Evolutionary conservation across 2,113 vertebrate species (phyloP).

Genomic region (Xenopus laevis): DNA sequence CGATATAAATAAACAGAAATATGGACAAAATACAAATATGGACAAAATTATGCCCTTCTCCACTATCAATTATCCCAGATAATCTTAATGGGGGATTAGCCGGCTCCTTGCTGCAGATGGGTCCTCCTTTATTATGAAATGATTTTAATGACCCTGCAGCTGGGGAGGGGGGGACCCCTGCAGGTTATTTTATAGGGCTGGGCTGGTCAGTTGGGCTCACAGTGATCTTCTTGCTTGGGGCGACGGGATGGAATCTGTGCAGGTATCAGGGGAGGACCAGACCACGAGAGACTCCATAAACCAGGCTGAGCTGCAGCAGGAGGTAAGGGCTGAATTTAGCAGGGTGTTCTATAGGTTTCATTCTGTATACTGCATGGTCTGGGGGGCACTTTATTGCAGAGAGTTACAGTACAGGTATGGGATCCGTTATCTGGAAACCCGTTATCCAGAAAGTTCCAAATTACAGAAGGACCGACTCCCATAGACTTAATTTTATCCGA

Average conservation of each 20-base stretch:
- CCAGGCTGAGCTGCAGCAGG: not conserved
- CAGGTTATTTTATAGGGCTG: conserved; percentile 33
- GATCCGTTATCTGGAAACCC: too few relatives aligned
- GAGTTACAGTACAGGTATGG: too few relatives aligned
- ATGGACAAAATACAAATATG: conserved; percentile 24
- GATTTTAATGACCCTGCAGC: conserved; percentile 39
- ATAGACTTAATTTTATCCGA: too few relatives aligned
- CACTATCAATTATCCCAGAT: conserved; percentile 44
- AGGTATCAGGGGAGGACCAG: conserved; percentile 13
- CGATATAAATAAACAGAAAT: not conserved
- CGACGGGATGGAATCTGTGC: conserved; percentile 24
- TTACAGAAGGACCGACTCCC: too few relatives aligned
- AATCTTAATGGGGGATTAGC: conserved; percentile 45
- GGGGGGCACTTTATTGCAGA: too few relatives aligned
- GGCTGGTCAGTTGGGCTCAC: conserved; percentile 17
- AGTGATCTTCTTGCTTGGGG: conserved; percentile 1
- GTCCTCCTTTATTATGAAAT: conserved; percentile 42
- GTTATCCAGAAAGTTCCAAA: too few relatives aligned
- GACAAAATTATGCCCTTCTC: conserved; percentile 26
- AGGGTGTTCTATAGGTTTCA: too few relatives aligned
- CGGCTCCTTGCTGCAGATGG: conserved; percentile 38
- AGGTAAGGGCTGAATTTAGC: conserved; percentile 8
- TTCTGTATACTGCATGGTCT: too few relatives aligned
- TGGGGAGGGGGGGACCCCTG: conserved; percentile 7
- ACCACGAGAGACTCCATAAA: not conserved